These are phyloP conservation scores for Menidia beryllina DNA, from an alignment of 2,113 vertebrate species.

Conservation along the genomic window DNA sequence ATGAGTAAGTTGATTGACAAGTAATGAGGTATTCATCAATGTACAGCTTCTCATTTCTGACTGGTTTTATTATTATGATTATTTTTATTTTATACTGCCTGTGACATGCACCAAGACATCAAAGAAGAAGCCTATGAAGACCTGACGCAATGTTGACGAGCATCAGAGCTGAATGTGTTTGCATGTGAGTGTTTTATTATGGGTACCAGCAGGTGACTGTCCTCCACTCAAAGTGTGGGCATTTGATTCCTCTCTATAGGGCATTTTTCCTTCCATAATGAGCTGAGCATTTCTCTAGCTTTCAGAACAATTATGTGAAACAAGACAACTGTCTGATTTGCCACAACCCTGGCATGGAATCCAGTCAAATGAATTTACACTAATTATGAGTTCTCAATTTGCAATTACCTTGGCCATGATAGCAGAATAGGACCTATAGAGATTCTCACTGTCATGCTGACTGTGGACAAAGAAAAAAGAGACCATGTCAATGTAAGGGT, in stretches of 20 bases:
- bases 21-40: background rate
- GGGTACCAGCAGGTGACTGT: background rate
- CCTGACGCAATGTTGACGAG: background rate
- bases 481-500: background rate
- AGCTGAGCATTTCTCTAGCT: background rate
- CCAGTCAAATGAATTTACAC: background rate
- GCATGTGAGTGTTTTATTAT: no score
- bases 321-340: background rate
- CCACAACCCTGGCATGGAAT: background rate
- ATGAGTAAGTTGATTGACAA: background rate
- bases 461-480: slow-evolving; percentile 67
- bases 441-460: slow-evolving; percentile 87
- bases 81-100: slow-evolving; percentile 1
- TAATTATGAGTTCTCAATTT: background rate
- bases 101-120: background rate
- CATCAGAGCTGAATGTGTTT: slow-evolving; percentile 3
- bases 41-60: background rate
- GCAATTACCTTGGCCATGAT: slow-evolving; percentile 93
- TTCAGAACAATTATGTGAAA: background rate
- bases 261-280: background rate
- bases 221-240: background rate
- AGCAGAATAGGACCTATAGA: slow-evolving; percentile 91
- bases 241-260: background rate
- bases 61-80: background rate
- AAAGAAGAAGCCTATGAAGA: background rate